Conservation (phyloP, 2,888 invertebrate genomes). For the Epistrophe eligans region DNA sequence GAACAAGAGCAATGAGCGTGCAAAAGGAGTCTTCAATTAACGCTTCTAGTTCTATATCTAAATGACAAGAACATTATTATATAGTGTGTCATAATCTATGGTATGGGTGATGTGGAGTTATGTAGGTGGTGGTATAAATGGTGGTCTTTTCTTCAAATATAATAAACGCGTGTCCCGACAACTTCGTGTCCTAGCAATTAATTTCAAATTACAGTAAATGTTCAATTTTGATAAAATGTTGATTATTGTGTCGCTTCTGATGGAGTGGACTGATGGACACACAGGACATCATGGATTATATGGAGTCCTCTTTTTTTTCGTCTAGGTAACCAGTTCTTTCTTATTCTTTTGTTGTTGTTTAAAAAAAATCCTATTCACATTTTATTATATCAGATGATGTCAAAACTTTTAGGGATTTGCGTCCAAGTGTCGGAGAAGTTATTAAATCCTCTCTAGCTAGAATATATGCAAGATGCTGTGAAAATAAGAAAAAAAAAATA, state of each 20-base stretch:
- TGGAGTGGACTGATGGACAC: neutral
- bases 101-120: neutral
- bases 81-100: slow-evolving; percentile 8
- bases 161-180: slow-evolving; percentile 20
- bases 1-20: slow-evolving; percentile 45
- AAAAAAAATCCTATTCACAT: slow-evolving; percentile 18
- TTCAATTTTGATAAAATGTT: slow-evolving; percentile 61
- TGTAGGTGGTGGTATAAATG: neutral
- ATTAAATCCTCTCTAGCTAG: slow-evolving; percentile 59
- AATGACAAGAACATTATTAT: slow-evolving; percentile 36
- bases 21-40: slow-evolving; percentile 59
- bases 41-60: slow-evolving; percentile 15
- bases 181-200: slow-evolving; percentile 64
- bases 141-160: neutral
- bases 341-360: no score
- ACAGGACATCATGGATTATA: neutral
- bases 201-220: slow-evolving; percentile 63
- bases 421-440: slow-evolving; percentile 72
- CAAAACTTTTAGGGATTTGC: slow-evolving; percentile 71
- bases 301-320: neutral
- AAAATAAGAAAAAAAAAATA: neutral
- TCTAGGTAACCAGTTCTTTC: neutral
- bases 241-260: slow-evolving; percentile 13
- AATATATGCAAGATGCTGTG: slow-evolving; percentile 31
- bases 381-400: slow-evolving; percentile 65